Percentiles rank a stretch among this genome's conserved stretches.
phyloP scores from a whole-genome alignment of 2,888 invertebrate species.

The Clunio marinus region DNA sequence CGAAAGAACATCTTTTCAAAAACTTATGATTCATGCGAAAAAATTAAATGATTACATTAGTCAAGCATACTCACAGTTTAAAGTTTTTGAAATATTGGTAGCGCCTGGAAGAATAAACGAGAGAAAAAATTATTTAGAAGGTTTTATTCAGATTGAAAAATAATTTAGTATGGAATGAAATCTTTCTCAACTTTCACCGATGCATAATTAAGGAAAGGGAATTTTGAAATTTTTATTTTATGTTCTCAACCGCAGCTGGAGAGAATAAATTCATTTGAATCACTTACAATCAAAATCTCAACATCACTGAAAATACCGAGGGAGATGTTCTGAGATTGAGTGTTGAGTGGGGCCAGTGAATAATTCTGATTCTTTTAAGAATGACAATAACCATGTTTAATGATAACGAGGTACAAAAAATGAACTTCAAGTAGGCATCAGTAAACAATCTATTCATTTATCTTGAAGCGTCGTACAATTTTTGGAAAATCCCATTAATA shows the following conservation, averaged over 20 bases:
- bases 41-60: too few species aligned
- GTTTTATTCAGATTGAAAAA: too few species aligned
- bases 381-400: background rate
- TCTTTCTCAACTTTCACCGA: background rate
- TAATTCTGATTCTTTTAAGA: too few species aligned
- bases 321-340: background rate
- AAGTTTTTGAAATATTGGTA: slow-evolving; percentile 5
- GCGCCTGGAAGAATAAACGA: slow-evolving; percentile 23
- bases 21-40: background rate
- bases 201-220: background rate
- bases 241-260: slow-evolving; percentile 12
- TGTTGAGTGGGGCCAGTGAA: background rate
- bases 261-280: slow-evolving; percentile 17
- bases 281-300: background rate
- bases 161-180: too few species aligned
- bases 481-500: background rate
- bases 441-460: background rate
- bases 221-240: background rate
- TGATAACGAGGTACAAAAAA: slow-evolving; percentile 1
- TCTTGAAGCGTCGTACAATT: background rate
- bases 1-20: background rate
- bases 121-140: background rate
- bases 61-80: slow-evolving; percentile 32
- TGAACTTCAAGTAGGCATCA: background rate
- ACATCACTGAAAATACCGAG: background rate